Evolutionary conservation across 2,888 invertebrate genomes (phyloP).

Genomic region (Ochlodes sylvanus): DNA sequence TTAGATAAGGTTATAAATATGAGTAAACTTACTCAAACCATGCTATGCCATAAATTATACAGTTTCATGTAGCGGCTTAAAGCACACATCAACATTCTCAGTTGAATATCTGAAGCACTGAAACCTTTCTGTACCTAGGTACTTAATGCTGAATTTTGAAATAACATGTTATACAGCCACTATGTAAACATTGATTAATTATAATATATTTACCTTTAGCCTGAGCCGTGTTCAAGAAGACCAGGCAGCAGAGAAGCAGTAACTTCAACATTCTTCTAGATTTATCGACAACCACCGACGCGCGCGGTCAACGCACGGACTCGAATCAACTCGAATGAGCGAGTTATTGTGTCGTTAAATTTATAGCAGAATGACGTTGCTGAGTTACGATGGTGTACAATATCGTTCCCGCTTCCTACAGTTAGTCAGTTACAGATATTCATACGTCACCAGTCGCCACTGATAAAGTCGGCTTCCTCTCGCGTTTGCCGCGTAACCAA

Average conservation of each 20-base stretch:
- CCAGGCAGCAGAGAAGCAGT: slow-evolving; percentile 49
- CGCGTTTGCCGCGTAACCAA: slow-evolving; percentile 19
- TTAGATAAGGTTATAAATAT: too few relatives aligned
- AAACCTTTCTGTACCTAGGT: slow-evolving; percentile 4
- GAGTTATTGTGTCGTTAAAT: slow-evolving; percentile 57
- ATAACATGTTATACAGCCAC: slow-evolving; percentile 1
- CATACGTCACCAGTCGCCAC: slow-evolving; percentile 31
- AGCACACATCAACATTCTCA: slow-evolving; percentile 20
- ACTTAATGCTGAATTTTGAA: neutral
- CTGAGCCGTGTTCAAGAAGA: slow-evolving; percentile 45
- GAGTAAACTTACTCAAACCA: too few relatives aligned
- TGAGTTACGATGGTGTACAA: slow-evolving; percentile 57
- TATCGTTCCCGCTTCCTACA: slow-evolving; percentile 64
- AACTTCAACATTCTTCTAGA: slow-evolving; percentile 54
- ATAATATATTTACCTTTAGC: slow-evolving; percentile 24
- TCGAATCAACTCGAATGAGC: slow-evolving; percentile 50
- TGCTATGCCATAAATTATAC: too few relatives aligned
- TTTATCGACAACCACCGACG: slow-evolving; percentile 47
- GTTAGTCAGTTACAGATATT: slow-evolving; percentile 55
- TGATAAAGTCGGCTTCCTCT: slow-evolving; percentile 30
- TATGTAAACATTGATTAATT: neutral
- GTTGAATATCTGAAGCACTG: neutral
- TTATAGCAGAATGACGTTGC: slow-evolving; percentile 47
- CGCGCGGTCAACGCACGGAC: slow-evolving; percentile 60
- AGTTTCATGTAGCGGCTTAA: neutral